Percentiles rank a stretch among this genome's conserved stretches.
Conservation (phyloP, 2,888 invertebrate genomes). For the Augochlorella aurata region DNA sequence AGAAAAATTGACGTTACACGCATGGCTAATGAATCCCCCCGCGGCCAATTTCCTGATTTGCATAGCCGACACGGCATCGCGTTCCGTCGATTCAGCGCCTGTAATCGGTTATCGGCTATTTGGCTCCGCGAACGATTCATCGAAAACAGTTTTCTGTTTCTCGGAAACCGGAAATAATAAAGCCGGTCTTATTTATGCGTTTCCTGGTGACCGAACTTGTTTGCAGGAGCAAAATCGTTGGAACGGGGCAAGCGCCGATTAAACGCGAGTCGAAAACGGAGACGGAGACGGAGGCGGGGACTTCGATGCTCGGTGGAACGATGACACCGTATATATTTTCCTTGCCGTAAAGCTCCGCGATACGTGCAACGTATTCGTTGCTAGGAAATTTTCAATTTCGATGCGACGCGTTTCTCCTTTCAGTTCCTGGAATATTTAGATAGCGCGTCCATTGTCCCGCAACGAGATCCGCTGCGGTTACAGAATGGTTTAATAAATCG, state of each 20-base stretch:
- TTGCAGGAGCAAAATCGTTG: background rate
- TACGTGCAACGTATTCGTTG: too few relatives aligned
- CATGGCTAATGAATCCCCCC: conserved; percentile 56
- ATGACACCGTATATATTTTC: background rate
- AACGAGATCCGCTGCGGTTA: background rate
- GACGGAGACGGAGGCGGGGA: background rate
- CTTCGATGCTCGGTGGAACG: background rate
- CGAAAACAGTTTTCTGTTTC: conserved; percentile 29
- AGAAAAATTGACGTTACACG: conserved; percentile 44
- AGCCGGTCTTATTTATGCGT: conserved; percentile 34
- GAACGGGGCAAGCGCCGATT: background rate
- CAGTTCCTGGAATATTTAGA: background rate
- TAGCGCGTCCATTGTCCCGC: background rate
- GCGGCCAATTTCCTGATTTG: conserved; percentile 44
- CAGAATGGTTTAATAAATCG: conserved; percentile 8
- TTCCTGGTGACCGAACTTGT: conserved; percentile 35
- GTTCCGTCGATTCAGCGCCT: conserved; percentile 27
- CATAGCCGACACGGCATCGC: conserved; percentile 33
- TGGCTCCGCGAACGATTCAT: conserved; percentile 26
- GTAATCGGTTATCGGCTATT: conserved; percentile 48
- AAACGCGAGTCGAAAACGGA: background rate
- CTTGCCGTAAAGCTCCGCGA: background rate
- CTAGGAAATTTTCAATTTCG: background rate
- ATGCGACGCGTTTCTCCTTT: background rate
- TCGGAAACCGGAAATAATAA: conserved; percentile 44